A percentile compares a stretch with the other conserved stretches of the same genome.
These are phyloP conservation scores for Eilema caniola DNA, from an alignment of 2,888 invertebrate genomes.

Conservation along the genomic window DNA sequence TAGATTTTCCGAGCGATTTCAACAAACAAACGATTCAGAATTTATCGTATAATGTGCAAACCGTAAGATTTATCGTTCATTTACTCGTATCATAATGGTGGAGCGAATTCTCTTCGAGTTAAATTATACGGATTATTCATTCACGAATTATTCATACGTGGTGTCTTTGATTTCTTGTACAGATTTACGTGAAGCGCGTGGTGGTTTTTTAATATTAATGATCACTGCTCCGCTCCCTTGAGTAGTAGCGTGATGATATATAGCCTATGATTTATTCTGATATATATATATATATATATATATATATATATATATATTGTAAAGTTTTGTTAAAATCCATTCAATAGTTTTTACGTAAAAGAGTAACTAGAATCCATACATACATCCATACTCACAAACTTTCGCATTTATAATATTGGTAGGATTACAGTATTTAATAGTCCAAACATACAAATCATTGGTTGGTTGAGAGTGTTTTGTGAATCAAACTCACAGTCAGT, in stretches of 20 bases:
- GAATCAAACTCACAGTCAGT: neutral
- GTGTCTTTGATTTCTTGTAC: slow-evolving; percentile 12
- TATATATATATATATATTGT: no score
- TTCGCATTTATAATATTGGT: no score
- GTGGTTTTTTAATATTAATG: no score
- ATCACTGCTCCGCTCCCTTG: no score
- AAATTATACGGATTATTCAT: slow-evolving; percentile 32
- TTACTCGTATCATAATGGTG: slow-evolving; percentile 44
- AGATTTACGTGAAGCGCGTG: slow-evolving; percentile 14
- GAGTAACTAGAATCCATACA: no score
- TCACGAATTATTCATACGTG: slow-evolving; percentile 45
- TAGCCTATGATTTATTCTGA: no score
- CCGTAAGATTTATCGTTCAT: slow-evolving; percentile 51
- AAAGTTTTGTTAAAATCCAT: no score
- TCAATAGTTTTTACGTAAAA: no score
- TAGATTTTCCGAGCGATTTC: slow-evolving; percentile 58
- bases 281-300: no score
- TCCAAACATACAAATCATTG: neutral
- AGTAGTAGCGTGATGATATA: no score
- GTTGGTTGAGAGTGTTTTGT: neutral
- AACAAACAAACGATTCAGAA: slow-evolving; percentile 51
- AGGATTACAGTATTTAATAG: neutral
- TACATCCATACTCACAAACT: no score
- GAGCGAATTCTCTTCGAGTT: slow-evolving; percentile 32
- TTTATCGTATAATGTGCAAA: slow-evolving; percentile 51